Percentiles rank a stretch among this genome's conserved stretches.
These are phyloP conservation scores for Eretmodus cyanostictus DNA, from an alignment of 2,113 vertebrate species.

Conservation along the genomic window DNA sequence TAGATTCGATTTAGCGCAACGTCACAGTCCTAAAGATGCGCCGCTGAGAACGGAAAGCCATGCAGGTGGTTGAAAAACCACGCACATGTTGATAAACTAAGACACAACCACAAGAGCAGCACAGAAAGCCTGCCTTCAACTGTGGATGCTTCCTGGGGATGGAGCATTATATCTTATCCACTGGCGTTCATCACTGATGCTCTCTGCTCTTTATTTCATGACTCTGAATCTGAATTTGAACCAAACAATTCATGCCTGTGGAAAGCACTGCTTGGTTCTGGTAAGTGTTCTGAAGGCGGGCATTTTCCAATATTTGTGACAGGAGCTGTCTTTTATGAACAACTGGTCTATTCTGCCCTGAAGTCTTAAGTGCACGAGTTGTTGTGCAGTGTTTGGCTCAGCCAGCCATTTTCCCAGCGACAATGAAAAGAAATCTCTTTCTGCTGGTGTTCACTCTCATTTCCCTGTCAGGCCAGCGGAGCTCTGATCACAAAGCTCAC, in stretches of 20 bases:
- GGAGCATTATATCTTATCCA: neutral
- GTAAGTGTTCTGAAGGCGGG: neutral
- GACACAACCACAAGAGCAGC: neutral
- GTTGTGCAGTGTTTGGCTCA: neutral
- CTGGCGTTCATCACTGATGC: neutral
- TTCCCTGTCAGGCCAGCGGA: neutral
- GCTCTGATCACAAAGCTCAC: neutral
- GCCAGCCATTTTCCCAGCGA: neutral
- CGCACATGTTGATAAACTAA: neutral
- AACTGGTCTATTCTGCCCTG: neutral
- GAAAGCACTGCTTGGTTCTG: neutral
- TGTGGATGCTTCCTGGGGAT: neutral
- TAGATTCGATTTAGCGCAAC: fast-evolving
- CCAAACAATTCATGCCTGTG: neutral
- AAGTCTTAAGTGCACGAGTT: neutral
- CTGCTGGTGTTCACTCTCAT: neutral
- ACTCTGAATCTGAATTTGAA: neutral
- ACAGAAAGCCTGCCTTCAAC: neutral
- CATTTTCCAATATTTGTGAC: neutral
- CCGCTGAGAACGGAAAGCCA: neutral
- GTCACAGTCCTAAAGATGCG: neutral
- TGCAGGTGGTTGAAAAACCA: neutral
- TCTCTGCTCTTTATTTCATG: neutral
- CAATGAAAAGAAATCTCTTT: neutral
- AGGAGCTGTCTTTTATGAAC: neutral